These are phyloP conservation scores for Blera fallax DNA, from an alignment of 2,888 invertebrate genomes.

Conservation along the genomic window DNA sequence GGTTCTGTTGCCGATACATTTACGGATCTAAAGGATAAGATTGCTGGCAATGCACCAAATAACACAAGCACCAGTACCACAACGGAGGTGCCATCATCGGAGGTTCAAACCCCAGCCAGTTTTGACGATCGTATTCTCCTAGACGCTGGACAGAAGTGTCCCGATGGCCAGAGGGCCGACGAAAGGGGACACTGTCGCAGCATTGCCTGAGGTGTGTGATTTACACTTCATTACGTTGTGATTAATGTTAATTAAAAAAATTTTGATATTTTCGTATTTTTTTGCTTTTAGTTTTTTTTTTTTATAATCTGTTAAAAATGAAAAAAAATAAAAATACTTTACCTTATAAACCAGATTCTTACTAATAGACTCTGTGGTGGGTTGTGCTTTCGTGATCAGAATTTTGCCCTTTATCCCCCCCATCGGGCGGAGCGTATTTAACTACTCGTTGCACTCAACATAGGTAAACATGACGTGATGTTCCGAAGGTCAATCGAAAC, in stretches of 20 bases:
- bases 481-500: slow-evolving; percentile 9
- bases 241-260: slow-evolving; percentile 8
- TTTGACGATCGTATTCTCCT: slow-evolving; percentile 76
- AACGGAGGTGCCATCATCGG: background rate
- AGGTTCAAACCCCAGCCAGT: slow-evolving; percentile 50
- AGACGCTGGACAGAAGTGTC: slow-evolving; percentile 36
- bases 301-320: slow-evolving; percentile 1
- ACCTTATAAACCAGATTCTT: background rate
- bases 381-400: slow-evolving; percentile 49
- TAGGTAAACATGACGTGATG: slow-evolving; percentile 36
- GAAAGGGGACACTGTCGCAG: slow-evolving; percentile 54
- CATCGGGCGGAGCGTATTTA: background rate
- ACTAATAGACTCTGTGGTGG: no score
- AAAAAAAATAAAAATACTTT: background rate
- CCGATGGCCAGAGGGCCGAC: slow-evolving; percentile 26
- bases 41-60: slow-evolving; percentile 74
- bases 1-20: slow-evolving; percentile 77
- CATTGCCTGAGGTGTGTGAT: background rate
- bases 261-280: background rate
- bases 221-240: background rate
- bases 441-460: background rate
- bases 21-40: slow-evolving; percentile 78
- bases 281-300: background rate
- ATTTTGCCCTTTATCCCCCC: background rate
- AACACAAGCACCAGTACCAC: background rate